A percentile compares a stretch with the other conserved stretches of the same genome.
Evolutionary conservation across 2,113 vertebrate genomes (phyloP).

Genomic region (Synchiropus splendidus): DNA sequence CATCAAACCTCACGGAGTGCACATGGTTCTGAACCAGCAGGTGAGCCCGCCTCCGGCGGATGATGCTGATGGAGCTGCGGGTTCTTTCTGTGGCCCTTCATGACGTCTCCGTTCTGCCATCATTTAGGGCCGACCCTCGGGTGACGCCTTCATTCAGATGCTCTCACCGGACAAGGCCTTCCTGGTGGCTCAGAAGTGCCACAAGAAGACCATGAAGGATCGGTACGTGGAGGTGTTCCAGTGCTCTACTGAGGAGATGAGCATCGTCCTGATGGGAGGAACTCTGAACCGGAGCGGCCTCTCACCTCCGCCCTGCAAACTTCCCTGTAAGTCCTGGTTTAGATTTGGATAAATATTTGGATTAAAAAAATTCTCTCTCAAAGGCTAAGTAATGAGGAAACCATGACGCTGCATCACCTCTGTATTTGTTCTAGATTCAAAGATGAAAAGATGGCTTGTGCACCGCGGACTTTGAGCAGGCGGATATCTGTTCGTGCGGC

Average conservation of each 20-base stretch:
- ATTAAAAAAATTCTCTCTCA: too few species aligned
- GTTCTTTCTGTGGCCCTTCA: not conserved
- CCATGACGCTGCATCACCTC: too few species aligned
- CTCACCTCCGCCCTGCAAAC: conserved; percentile 94
- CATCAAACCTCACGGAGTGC: conserved; percentile 91
- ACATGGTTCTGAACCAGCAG: conserved; percentile 98
- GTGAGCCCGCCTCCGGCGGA: conserved; percentile 41
- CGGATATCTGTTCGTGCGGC: conserved; percentile 36
- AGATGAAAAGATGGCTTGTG: too few species aligned
- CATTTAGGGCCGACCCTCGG: conserved; percentile 92
- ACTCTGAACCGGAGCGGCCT: conserved; percentile 93
- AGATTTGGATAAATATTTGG: too few species aligned
- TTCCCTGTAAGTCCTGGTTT: conserved; percentile 85
- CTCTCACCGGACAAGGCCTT: conserved; percentile 86
- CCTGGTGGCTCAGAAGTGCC: conserved; percentile 87
- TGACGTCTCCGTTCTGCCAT: not conserved
- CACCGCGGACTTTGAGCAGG: conserved; percentile 16
- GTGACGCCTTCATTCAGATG: conserved; percentile 97
- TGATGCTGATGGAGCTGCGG: too few species aligned
- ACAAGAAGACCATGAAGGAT: conserved; percentile 97
- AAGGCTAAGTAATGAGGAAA: too few species aligned
- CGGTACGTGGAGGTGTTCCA: conserved; percentile 96
- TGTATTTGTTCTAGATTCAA: too few species aligned
- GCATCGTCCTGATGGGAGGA: conserved; percentile 95
- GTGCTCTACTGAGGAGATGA: conserved; percentile 97